phyloP scores from a whole-genome alignment of 30 jellyfish, hydroid and myxozoan species.

The Clytia hemisphaerica region DNA sequence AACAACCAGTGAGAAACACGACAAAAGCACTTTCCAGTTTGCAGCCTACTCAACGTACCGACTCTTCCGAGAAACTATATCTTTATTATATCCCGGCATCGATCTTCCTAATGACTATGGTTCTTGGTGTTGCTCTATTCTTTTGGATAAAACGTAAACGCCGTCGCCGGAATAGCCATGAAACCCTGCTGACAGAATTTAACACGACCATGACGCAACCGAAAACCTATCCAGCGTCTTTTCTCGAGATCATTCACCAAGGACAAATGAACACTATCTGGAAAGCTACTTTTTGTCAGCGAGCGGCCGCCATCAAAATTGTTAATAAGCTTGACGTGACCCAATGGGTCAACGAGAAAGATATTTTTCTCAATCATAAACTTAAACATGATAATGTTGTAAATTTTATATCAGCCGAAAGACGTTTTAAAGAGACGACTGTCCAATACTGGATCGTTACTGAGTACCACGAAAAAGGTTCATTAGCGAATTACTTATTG shows the following conservation, averaged over 20 bases:
- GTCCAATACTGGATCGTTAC: constrained; percentile 58
- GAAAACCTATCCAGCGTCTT: constrained; percentile 43
- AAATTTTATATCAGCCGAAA: constrained; percentile 49
- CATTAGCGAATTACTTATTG: constrained; percentile 38
- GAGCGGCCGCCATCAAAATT: constrained; percentile 58
- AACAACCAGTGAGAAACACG: no score
- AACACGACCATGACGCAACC: no score
- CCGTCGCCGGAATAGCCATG: no score
- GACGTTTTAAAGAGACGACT: constrained; percentile 25
- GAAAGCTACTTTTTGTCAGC: constrained; percentile 25
- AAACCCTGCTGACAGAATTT: constrained; percentile 32
- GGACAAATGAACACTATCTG: constrained; percentile 64
- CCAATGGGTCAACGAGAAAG: constrained; percentile 55
- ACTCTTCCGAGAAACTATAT: no score
- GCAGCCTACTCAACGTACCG: no score
- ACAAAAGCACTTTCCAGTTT: no score
- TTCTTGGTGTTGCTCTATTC: constrained; percentile 45
- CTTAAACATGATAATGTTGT: constrained; percentile 48
- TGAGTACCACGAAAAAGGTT: constrained; percentile 59
- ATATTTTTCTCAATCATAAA: constrained; percentile 30
- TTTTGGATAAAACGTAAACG: constrained; percentile 63
- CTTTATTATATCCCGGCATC: constrained; percentile 54
- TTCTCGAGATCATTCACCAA: constrained; percentile 43
- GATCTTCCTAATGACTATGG: constrained; percentile 31
- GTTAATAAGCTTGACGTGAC: constrained; percentile 51